phyloP scores from a whole-genome alignment of 2,797 vertebrate genomes.

The Ctenopoma multispine region DNA sequence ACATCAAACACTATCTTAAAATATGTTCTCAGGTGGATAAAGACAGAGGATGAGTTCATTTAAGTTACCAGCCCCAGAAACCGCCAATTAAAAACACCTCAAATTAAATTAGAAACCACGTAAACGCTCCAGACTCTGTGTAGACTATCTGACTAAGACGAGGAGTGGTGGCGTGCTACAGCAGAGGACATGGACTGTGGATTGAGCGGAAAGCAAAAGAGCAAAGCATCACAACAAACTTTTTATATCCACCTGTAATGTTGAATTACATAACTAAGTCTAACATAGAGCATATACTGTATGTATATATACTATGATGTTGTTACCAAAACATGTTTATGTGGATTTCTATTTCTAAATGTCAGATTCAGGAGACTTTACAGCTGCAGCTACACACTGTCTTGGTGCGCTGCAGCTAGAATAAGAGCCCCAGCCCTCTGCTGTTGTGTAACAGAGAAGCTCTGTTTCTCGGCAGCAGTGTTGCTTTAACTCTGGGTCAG shows the following conservation, averaged over 20 bases:
- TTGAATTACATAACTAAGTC: neutral
- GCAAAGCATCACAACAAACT: neutral
- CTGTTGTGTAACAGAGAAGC: slow-evolving; percentile 45
- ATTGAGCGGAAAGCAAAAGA: neutral
- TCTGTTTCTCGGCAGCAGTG: slow-evolving; percentile 49
- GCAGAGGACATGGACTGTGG: no score
- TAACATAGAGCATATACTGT: neutral
- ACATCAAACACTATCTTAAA: no score
- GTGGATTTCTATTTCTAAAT: neutral
- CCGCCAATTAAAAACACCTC: no score
- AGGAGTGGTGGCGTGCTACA: no score
- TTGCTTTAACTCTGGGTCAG: slow-evolving; percentile 62
- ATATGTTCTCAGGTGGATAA: no score
- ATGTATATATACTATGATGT: neutral
- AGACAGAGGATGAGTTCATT: no score
- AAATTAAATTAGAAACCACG: no score
- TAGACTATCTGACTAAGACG: no score
- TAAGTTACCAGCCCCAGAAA: no score
- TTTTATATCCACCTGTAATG: slow-evolving; percentile 5
- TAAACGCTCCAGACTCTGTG: no score
- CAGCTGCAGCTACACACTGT: neutral
- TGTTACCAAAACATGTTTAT: neutral
- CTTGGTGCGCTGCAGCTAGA: neutral
- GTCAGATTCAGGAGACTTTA: neutral
- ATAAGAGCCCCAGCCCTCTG: neutral